Evolutionary conservation across 2,113 vertebrate genomes (phyloP).

Genomic region (Neomonachus schauinslandi): DNA sequence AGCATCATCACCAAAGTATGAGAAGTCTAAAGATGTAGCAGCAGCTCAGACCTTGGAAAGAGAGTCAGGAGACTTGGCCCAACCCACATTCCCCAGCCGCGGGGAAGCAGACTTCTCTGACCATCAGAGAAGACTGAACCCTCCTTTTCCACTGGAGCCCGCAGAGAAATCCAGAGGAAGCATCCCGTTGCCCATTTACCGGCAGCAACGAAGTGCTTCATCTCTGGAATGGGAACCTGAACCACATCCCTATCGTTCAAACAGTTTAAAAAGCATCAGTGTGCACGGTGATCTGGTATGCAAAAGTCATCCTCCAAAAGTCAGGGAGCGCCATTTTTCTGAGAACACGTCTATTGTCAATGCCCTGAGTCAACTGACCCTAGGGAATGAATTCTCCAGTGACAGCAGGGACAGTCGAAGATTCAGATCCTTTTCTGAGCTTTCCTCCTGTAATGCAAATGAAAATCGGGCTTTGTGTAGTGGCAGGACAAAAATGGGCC

Average conservation of each 20-base stretch:
- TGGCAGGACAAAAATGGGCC: conserved; percentile 51
- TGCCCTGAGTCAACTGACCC: conserved; percentile 50
- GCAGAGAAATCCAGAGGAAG: conserved; percentile 66
- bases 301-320: conserved; percentile 58
- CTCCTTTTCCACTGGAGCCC: conserved; percentile 69
- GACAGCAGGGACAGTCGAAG: conserved; percentile 62
- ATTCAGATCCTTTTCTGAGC: conserved; percentile 85
- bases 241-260: conserved; percentile 70
- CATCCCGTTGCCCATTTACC: conserved; percentile 16
- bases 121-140: conserved; percentile 25
- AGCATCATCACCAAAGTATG: conserved; percentile 45
- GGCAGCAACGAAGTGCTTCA: conserved; percentile 64
- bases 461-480: conserved; percentile 79
- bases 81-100: neutral
- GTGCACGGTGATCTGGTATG: conserved; percentile 7
- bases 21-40: conserved; percentile 63
- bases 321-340: conserved; percentile 86
- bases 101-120: conserved; percentile 16
- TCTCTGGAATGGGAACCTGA: neutral
- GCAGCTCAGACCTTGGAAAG: conserved; percentile 31
- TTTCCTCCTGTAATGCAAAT: conserved; percentile 84
- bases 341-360: conserved; percentile 80
- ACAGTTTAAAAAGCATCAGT: conserved; percentile 80
- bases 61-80: conserved; percentile 44
- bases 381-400: conserved; percentile 40